phyloP scores from a whole-genome alignment of 2,888 invertebrate species.

The Chromoteleia sp. region DNA sequence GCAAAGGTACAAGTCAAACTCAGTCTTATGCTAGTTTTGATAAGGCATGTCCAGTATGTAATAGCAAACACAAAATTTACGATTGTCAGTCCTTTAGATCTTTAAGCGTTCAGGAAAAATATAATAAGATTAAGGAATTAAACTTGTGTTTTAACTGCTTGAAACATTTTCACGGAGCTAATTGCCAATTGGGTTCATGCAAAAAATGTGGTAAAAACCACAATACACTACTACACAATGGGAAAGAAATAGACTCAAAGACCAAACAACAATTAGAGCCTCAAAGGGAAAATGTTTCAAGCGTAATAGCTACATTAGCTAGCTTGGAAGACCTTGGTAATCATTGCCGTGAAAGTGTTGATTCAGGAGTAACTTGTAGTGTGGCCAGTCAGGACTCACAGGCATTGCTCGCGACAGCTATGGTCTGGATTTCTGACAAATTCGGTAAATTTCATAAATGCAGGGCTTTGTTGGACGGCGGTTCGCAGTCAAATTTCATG shows the following conservation, averaged over 20 bases:
- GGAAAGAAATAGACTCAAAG: too few species aligned
- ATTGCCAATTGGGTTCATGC: neutral
- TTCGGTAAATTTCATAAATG: neutral
- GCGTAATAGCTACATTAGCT: too few species aligned
- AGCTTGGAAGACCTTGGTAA: too few species aligned
- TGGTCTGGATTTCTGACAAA: neutral
- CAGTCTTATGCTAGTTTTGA: neutral
- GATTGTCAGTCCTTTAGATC: neutral
- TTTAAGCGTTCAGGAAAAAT: neutral
- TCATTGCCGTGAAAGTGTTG: too few species aligned
- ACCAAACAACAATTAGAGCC: too few species aligned
- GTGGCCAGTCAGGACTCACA: too few species aligned
- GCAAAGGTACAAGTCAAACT: neutral
- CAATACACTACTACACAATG: too few species aligned
- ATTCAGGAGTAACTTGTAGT: too few species aligned
- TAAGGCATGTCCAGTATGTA: neutral
- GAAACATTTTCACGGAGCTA: neutral
- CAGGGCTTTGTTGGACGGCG: neutral
- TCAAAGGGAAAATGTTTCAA: too few species aligned
- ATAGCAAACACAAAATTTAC: neutral
- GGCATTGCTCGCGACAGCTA: too few species aligned
- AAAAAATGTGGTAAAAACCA: neutral
- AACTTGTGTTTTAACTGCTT: conserved; percentile 3
- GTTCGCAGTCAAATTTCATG: neutral
- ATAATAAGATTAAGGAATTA: neutral